Evolutionary conservation across 2,113 vertebrate species (phyloP).

Genomic region (Sapayoa aenigma): DNA sequence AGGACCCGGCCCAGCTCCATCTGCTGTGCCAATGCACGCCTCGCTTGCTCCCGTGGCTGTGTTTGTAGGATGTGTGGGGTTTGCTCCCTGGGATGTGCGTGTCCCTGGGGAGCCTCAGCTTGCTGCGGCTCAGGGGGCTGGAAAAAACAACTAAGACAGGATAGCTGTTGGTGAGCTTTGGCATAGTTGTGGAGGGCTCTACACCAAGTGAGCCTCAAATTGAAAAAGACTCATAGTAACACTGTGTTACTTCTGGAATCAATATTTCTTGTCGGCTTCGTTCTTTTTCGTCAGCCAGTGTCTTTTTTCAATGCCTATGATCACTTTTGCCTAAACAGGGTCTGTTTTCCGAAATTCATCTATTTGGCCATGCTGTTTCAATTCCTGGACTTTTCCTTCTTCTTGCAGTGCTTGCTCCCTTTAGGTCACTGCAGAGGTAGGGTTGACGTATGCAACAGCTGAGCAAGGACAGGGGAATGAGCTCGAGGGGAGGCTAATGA

Average conservation of each 20-base stretch:
- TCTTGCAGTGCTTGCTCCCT: background rate
- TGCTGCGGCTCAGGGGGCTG: background rate
- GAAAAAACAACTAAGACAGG: rapidly evolving
- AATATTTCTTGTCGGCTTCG: background rate
- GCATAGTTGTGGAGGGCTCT: rapidly evolving
- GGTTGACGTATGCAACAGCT: background rate
- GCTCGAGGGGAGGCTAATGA: background rate
- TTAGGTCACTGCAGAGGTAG: background rate
- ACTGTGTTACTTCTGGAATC: background rate
- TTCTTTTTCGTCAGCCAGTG: background rate
- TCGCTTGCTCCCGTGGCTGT: rapidly evolving
- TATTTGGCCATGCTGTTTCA: background rate
- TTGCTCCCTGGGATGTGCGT: rapidly evolving
- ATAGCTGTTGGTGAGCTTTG: background rate
- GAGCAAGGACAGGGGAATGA: background rate
- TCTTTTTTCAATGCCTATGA: background rate
- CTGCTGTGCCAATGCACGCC: rapidly evolving
- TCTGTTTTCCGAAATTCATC: background rate
- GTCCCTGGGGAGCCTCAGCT: rapidly evolving
- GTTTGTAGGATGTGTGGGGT: rapidly evolving
- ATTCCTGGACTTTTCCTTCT: background rate
- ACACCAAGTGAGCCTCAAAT: background rate
- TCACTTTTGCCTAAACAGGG: background rate
- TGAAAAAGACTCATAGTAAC: rapidly evolving
- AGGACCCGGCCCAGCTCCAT: background rate